These are phyloP conservation scores for Macrotrachela quadricornifera DNA, from an alignment of 1,140 invertebrate genomes.

Conservation along the genomic window DNA sequence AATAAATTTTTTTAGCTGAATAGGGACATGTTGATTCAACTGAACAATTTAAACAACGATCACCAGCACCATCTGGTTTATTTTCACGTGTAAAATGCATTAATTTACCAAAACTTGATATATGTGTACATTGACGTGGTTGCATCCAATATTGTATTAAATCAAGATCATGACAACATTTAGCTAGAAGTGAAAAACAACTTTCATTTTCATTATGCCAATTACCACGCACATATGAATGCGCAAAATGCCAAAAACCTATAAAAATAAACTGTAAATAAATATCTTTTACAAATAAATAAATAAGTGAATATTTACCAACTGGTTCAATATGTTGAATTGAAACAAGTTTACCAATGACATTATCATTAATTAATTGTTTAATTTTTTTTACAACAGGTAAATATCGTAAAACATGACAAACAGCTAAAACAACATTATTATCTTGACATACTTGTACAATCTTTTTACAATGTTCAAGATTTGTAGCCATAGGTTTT, in stretches of 20 bases:
- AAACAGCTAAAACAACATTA: too few relatives aligned
- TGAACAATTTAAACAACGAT: slow-evolving; percentile 27
- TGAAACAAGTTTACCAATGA: slow-evolving; percentile 30
- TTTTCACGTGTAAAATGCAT: slow-evolving; percentile 25
- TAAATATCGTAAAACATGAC: slow-evolving; percentile 32
- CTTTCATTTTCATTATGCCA: slow-evolving; percentile 28
- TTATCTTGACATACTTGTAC: slow-evolving; percentile 22
- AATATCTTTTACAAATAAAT: too few relatives aligned
- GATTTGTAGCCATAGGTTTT: slow-evolving; percentile 33
- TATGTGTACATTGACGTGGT: slow-evolving; percentile 18
- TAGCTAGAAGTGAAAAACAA: slow-evolving; percentile 30
- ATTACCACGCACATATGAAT: slow-evolving; percentile 33
- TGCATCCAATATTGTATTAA: slow-evolving; percentile 31
- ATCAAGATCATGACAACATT: slow-evolving; percentile 36
- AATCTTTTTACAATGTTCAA: slow-evolving; percentile 29
- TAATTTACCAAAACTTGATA: slow-evolving; percentile 32
- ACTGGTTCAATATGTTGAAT: slow-evolving; percentile 33
- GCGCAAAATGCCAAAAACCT: slow-evolving; percentile 34
- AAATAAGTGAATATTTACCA: too few relatives aligned
- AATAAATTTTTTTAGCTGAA: slow-evolving; percentile 33
- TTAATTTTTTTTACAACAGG: slow-evolving; percentile 25
- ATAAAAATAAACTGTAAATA: too few relatives aligned
- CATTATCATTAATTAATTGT: slow-evolving; percentile 27
- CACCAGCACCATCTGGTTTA: slow-evolving; percentile 17
- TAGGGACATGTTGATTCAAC: slow-evolving; percentile 28